phyloP scores from a whole-genome alignment of 1,140 invertebrate genomes.

The Lasioglossum albipes region DNA sequence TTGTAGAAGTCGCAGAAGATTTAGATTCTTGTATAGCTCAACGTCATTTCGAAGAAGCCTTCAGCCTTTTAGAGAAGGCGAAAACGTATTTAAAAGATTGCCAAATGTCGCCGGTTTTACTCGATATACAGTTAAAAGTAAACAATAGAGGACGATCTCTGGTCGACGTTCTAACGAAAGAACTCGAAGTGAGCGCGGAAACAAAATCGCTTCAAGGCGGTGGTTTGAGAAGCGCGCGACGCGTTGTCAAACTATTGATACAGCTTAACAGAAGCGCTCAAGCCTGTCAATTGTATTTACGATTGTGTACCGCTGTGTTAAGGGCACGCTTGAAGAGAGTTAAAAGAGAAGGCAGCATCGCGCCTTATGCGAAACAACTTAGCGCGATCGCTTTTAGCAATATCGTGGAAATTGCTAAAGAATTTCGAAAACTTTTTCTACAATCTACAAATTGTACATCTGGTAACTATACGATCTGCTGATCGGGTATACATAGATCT shows the following conservation, averaged over 20 bases:
- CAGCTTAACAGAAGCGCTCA: slow-evolving; percentile 89
- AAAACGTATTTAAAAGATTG: slow-evolving; percentile 81
- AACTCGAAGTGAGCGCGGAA: slow-evolving; percentile 92
- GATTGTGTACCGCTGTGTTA: slow-evolving; percentile 90
- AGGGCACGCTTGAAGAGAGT: slow-evolving; percentile 91
- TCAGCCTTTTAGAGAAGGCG: slow-evolving; percentile 90
- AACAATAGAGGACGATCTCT: slow-evolving; percentile 86
- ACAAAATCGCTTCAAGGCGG: slow-evolving; percentile 92
- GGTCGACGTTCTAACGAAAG: slow-evolving; percentile 92
- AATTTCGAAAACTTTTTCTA: slow-evolving; percentile 92
- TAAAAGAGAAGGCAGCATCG: slow-evolving; percentile 92
- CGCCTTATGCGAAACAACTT: slow-evolving; percentile 91
- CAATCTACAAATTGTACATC: slow-evolving; percentile 86
- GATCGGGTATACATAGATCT: too few species aligned
- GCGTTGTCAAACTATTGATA: slow-evolving; percentile 93
- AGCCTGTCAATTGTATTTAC: slow-evolving; percentile 92
- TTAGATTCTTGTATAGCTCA: slow-evolving; percentile 98
- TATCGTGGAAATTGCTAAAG: slow-evolving; percentile 91
- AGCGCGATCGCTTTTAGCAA: slow-evolving; percentile 93
- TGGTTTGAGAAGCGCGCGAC: slow-evolving; percentile 91
- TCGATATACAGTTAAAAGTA: slow-evolving; percentile 78
- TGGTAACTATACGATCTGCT: slow-evolving; percentile 77
- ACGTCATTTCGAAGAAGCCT: slow-evolving; percentile 97
- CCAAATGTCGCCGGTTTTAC: slow-evolving; percentile 71
- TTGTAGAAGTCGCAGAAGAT: slow-evolving; percentile 95